Base-by-base conservation (phyloP, 2,797 vertebrate species). In the Gastrophryne carolinensis region DNA sequence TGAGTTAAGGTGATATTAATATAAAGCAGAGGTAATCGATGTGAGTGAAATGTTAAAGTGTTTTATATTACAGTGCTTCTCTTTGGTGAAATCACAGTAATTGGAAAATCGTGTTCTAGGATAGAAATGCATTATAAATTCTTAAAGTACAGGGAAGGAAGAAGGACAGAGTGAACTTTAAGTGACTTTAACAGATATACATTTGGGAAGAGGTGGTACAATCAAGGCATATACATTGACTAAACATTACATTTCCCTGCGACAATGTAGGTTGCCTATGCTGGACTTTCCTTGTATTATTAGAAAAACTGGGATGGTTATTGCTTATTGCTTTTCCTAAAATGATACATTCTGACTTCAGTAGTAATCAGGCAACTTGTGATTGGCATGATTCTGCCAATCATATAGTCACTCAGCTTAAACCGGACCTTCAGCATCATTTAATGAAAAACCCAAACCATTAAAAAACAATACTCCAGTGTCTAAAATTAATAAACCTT, bases 51-150 rank as follows among this genome's bases (percentile, higher is more conserved):
- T 67, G 64, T 53, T 66, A 67, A 67, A 67, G 64, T 67, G 64
- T 52, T 67, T 67, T 67, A 67, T 67, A 67, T 67, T 67, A 67
- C 64, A 67, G 64, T 67, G 37, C 49, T 67, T 67, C 64, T 67
- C 49, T 27, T 67, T 67, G 49, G 64, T 67, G 35, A 52, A 67
- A 67, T 67, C 49, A 67, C 27, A 67, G 64, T 67, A 67, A 67
- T 67, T 67, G 64, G 53, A 67, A 66, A 67, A 53, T 9, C 49
- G 37, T 67, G 64, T 53, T 53, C 64, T 67, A 50, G 47, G 50
- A 30, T 53, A 26, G 64, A 67, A 53, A 65, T 35, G 49, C 21
- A 67, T 67, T 67, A 53, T 67, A 67, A 53, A 53, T 67, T 35
- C 62, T 64, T 64, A 30, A 65, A 21, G 44, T 39, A 64, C 61